These are phyloP conservation scores for Drosophila suboccidentalis DNA, from an alignment of 2,888 invertebrate species.

Conservation along the genomic window DNA sequence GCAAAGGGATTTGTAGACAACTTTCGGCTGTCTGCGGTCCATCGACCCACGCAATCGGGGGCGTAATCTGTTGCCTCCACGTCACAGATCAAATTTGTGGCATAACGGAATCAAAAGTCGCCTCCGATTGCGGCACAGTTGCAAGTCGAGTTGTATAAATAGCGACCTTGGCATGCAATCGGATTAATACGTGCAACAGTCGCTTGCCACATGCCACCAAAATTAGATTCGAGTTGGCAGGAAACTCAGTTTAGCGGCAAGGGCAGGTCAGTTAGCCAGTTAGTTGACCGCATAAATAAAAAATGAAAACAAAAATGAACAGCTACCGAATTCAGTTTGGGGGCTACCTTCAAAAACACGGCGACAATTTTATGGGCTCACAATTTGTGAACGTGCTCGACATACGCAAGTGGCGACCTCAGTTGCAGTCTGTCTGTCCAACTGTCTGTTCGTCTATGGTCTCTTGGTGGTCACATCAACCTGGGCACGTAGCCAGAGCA, in stretches of 20 bases:
- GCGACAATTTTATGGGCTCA: slow-evolving; percentile 65
- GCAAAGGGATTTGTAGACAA: background rate
- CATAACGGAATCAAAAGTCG: slow-evolving; percentile 8
- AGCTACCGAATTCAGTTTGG: slow-evolving; percentile 36
- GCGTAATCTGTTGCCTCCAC: slow-evolving; percentile 12
- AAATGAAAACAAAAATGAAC: background rate
- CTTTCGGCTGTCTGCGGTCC: slow-evolving; percentile 9
- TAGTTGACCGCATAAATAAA: slow-evolving; percentile 43
- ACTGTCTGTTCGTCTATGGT: slow-evolving; percentile 4
- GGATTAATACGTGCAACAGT: slow-evolving; percentile 7
- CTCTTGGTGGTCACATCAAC: slow-evolving; percentile 18
- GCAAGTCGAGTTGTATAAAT: slow-evolving; percentile 22
- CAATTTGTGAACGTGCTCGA: slow-evolving; percentile 60
- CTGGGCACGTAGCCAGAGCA: slow-evolving; percentile 61
- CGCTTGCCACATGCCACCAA: slow-evolving; percentile 10
- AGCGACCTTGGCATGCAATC: slow-evolving; percentile 15
- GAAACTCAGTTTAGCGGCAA: slow-evolving; percentile 20
- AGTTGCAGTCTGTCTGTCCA: slow-evolving; percentile 15
- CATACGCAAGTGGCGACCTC: slow-evolving; percentile 54
- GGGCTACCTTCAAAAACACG: slow-evolving; percentile 56
- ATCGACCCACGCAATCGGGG: slow-evolving; percentile 11
- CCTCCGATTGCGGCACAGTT: slow-evolving; percentile 11
- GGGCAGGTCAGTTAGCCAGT: slow-evolving; percentile 61
- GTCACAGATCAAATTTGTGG: background rate
- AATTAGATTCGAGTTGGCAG: background rate